These are phyloP conservation scores for Laticauda laticaudata DNA, from an alignment of 2,113 vertebrate species.

Conservation along the genomic window DNA sequence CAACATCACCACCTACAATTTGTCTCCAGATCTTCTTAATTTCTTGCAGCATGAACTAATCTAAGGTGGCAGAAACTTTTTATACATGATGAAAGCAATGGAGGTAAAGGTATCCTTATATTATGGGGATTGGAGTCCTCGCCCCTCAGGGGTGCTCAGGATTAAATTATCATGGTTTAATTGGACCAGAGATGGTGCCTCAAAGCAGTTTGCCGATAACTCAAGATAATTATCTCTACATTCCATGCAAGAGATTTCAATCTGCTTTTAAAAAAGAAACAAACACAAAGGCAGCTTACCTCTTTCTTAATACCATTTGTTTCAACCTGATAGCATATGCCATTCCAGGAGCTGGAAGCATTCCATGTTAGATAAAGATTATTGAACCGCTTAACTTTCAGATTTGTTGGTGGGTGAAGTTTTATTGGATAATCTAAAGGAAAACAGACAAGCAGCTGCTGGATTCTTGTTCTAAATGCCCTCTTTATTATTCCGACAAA, in stretches of 20 bases:
- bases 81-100: neutral
- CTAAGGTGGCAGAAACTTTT: neutral
- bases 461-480: neutral
- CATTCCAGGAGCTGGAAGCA: slow-evolving; percentile 5
- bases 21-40: neutral
- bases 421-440: slow-evolving; percentile 53
- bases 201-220: neutral
- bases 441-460: neutral
- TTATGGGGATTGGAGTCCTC: neutral
- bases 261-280: neutral
- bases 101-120: neutral
- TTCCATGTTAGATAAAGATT: slow-evolving; percentile 50
- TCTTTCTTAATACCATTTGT: neutral
- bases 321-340: slow-evolving; percentile 49
- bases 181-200: neutral
- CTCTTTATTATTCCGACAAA: neutral
- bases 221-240: neutral
- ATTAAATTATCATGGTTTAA: neutral
- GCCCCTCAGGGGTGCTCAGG: neutral
- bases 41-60: neutral
- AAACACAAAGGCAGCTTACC: slow-evolving; percentile 42
- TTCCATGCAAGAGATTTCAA: neutral
- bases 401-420: slow-evolving; percentile 43
- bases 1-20: neutral
- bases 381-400: slow-evolving; percentile 1